These are phyloP conservation scores for Triplophysa dalaica DNA, from an alignment of 2,113 vertebrate species.

Conservation along the genomic window DNA sequence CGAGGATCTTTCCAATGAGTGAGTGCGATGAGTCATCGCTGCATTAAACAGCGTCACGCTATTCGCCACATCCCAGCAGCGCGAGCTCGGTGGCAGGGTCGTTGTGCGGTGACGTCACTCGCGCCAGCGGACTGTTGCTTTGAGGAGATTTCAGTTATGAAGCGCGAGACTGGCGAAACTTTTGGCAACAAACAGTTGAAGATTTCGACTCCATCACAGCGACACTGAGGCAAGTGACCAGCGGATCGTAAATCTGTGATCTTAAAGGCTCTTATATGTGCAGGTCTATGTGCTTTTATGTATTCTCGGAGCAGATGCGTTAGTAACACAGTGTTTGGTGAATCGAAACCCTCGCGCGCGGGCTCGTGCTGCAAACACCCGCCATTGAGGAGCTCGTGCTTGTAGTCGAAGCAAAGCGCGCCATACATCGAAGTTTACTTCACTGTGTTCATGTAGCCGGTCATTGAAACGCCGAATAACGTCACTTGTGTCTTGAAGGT, in stretches of 20 bases:
- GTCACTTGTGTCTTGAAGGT: too few relatives aligned
- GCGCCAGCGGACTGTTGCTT: neutral
- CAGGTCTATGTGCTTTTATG: too few relatives aligned
- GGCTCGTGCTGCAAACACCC: slow-evolving; percentile 29
- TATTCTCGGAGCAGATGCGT: too few relatives aligned
- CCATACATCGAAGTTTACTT: neutral
- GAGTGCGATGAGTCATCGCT: neutral
- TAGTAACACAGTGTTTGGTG: too few relatives aligned
- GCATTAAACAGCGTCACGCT: neutral
- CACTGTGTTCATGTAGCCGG: neutral
- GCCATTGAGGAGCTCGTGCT: slow-evolving; percentile 69
- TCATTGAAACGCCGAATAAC: too few relatives aligned
- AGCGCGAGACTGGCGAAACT: neutral
- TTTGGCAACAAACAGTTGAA: too few relatives aligned
- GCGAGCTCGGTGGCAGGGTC: neutral
- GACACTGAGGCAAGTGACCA: neutral
- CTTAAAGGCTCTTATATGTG: too few relatives aligned
- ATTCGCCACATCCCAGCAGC: neutral
- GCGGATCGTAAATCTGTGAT: too few relatives aligned
- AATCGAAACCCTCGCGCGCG: too few relatives aligned
- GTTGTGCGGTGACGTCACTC: slow-evolving; percentile 3
- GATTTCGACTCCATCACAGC: too few relatives aligned
- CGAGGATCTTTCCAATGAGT: too few relatives aligned
- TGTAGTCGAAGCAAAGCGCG: slow-evolving; percentile 60
- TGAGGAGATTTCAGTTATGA: neutral